These are phyloP conservation scores for Augiades crinisus DNA, from an alignment of 2,888 invertebrate genomes.

Conservation along the genomic window DNA sequence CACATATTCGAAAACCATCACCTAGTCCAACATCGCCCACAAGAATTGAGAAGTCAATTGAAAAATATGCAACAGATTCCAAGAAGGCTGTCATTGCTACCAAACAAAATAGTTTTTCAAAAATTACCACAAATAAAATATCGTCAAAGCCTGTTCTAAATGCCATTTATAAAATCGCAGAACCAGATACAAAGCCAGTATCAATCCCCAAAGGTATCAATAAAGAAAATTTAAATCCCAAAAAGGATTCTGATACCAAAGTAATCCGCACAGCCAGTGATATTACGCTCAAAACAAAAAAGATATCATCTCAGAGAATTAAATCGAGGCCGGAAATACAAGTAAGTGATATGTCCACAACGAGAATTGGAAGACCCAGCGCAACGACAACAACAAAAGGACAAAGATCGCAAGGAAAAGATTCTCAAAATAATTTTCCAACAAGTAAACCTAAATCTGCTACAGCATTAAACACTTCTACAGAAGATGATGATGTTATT, in stretches of 20 bases:
- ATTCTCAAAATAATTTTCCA: conserved; percentile 56
- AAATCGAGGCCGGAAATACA: conserved; percentile 77
- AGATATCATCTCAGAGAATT: conserved; percentile 63
- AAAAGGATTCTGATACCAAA: conserved; percentile 63
- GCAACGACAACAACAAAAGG: conserved; percentile 38
- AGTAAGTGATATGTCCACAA: conserved; percentile 56
- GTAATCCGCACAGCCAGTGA: conserved; percentile 82
- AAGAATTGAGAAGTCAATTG: conserved; percentile 51
- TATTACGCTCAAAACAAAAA: conserved; percentile 74
- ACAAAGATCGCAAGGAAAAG: conserved; percentile 50
- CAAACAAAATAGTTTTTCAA: conserved; percentile 53
- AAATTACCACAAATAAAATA: conserved; percentile 45
- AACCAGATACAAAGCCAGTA: conserved; percentile 54
- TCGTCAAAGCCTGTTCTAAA: conserved; percentile 43
- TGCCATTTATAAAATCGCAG: conserved; percentile 40
- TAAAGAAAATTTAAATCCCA: conserved; percentile 58
- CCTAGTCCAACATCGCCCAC: conserved; percentile 44
- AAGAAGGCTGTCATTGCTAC: conserved; percentile 51
- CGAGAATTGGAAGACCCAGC: conserved; percentile 48
- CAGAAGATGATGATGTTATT: conserved; percentile 80
- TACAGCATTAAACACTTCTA: conserved; percentile 74
- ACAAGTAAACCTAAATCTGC: conserved; percentile 70
- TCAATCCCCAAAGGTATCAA: conserved; percentile 58
- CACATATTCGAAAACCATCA: conserved; percentile 52
- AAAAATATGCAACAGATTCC: conserved; percentile 44